phyloP scores from a whole-genome alignment of 2,113 vertebrate species.

The Grantiella picta region DNA sequence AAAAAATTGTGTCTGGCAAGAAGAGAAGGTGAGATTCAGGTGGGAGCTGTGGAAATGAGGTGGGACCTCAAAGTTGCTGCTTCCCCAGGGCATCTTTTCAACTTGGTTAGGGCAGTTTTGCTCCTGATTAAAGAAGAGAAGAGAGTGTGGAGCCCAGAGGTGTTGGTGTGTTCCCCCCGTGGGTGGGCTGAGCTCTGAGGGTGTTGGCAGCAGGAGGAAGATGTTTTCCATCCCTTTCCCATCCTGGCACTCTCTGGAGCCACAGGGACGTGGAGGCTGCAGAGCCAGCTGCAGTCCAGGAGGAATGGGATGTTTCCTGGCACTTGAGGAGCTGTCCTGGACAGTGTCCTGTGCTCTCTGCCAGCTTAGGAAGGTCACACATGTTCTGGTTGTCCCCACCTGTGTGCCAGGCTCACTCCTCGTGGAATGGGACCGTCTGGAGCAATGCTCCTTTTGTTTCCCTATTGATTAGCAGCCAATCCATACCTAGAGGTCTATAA shows the following conservation, averaged over 20 bases:
- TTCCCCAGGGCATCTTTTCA: not conserved
- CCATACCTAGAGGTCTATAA: conserved; percentile 37
- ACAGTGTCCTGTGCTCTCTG: not conserved
- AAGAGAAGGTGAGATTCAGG: not conserved
- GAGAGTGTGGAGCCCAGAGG: accelerated
- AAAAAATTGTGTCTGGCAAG: not conserved
- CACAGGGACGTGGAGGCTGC: accelerated
- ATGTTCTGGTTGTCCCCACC: accelerated
- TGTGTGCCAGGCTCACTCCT: not conserved
- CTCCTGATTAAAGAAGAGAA: accelerated
- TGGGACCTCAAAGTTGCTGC: not conserved
- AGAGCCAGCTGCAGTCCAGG: not conserved
- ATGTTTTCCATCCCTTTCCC: accelerated
- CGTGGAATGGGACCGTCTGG: not conserved
- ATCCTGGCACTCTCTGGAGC: accelerated
- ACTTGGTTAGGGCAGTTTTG: not conserved
- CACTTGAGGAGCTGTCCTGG: not conserved
- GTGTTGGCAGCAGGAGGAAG: not conserved
- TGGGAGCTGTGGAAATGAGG: not conserved
- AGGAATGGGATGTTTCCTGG: not conserved
- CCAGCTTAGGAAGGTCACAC: not conserved
- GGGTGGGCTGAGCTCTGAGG: not conserved
- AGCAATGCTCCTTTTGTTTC: not conserved
- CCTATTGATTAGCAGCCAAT: conserved; percentile 30
- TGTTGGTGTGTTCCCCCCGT: accelerated